Percentiles rank a stretch among this genome's conserved stretches.
Evolutionary conservation across 2,888 invertebrate genomes (phyloP).

Genomic region (Bursaphelenchus okinawaensis): DNA sequence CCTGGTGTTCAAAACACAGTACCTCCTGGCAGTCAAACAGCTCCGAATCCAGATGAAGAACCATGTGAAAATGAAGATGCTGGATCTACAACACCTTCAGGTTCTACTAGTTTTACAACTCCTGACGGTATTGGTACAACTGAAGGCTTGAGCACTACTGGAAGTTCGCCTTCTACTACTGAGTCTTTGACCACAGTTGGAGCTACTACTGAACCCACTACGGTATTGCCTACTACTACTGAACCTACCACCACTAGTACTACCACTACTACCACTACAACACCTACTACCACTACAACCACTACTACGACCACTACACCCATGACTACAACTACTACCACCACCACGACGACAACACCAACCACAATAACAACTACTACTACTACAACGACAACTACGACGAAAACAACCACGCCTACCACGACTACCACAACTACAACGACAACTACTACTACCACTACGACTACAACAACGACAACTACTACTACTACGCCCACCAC

Average conservation of each 20-base stretch:
- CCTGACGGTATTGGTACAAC: not conserved
- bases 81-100: not conserved
- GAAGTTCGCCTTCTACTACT: too few relatives aligned
- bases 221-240: too few relatives aligned
- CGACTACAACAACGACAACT: not conserved
- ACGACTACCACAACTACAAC: not conserved
- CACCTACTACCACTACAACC: not conserved
- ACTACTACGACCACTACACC: not conserved
- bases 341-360: not conserved
- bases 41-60: not conserved
- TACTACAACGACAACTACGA: not conserved
- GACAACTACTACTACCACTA: not conserved
- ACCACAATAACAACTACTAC: not conserved
- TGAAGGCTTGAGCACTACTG: not conserved
- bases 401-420: not conserved
- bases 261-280: not conserved
- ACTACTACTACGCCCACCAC: not conserved
- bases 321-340: not conserved
- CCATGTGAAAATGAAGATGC: not conserved
- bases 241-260: not conserved
- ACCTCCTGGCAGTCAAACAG: too few relatives aligned
- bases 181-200: too few relatives aligned
- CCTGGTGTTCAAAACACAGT: too few relatives aligned
- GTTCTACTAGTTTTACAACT: not conserved
- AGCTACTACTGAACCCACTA: too few relatives aligned